These are phyloP conservation scores for Piliocolobus tephrosceles DNA, from an alignment of 2,113 vertebrate genomes.

Conservation along the genomic window DNA sequence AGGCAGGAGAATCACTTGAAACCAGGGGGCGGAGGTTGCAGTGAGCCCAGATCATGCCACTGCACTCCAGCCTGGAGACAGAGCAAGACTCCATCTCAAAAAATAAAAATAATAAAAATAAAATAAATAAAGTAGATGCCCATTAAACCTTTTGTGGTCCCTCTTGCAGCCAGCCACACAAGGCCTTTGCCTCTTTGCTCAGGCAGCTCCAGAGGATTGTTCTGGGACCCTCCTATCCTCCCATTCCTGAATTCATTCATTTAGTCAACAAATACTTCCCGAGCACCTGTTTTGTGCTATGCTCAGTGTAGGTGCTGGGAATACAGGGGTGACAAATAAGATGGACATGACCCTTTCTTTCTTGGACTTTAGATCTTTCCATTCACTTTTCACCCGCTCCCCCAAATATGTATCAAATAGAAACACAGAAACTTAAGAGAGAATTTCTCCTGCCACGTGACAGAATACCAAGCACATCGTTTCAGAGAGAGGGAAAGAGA, in stretches of 20 bases:
- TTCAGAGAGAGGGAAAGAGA: background rate
- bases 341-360: background rate
- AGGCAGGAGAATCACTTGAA: no score
- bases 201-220: background rate
- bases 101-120: no score
- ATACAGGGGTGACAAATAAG: background rate
- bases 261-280: slow-evolving; percentile 4
- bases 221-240: background rate
- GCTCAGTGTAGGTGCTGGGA: background rate
- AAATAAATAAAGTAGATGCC: background rate
- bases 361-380: background rate
- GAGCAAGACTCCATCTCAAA: no score
- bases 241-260: background rate
- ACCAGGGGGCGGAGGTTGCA: no score
- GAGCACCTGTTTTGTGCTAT: background rate
- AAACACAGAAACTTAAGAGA: background rate
- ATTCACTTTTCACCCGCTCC: background rate
- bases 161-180: background rate
- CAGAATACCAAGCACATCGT: background rate
- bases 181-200: background rate
- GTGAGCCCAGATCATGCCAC: no score
- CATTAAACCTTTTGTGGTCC: background rate
- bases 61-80: no score
- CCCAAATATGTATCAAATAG: background rate
- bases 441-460: background rate